These are phyloP conservation scores for Chlorocebus sabaeus DNA, from an alignment of 2,113 vertebrate species.

Conservation along the genomic window DNA sequence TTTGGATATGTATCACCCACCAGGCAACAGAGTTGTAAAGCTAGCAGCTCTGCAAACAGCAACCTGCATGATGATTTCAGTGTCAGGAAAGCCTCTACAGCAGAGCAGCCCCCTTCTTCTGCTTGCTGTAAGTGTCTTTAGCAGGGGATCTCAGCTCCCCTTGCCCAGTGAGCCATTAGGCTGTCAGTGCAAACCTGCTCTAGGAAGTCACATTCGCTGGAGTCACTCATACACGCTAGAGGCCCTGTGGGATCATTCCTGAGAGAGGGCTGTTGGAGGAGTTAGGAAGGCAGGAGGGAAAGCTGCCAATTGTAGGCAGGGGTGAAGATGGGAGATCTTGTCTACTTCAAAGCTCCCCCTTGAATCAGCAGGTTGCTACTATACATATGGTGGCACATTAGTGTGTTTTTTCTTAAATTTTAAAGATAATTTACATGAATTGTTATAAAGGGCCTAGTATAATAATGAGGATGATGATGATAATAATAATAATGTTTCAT, in stretches of 20 bases:
- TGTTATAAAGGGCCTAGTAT: neutral
- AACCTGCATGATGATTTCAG: neutral
- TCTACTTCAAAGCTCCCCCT: neutral
- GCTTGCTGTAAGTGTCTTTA: neutral
- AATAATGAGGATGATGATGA: neutral
- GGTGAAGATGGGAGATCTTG: neutral
- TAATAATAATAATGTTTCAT: neutral
- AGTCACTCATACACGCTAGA: neutral
- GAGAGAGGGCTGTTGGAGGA: neutral
- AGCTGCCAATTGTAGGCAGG: neutral
- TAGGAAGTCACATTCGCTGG: neutral
- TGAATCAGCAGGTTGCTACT: neutral
- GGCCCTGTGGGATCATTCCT: neutral
- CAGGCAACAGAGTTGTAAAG: neutral
- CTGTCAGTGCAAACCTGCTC: neutral
- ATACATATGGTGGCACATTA: neutral
- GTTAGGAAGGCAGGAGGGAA: neutral
- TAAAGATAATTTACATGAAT: neutral
- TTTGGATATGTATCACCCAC: neutral
- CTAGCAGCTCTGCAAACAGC: neutral
- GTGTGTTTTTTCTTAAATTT: neutral
- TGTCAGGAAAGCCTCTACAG: neutral
- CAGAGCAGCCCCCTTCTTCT: neutral
- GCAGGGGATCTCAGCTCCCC: neutral
- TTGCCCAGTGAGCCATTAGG: neutral